Evolutionary conservation across 2,888 invertebrate species (phyloP).

Genomic region (Conops quadrifasciatus): DNA sequence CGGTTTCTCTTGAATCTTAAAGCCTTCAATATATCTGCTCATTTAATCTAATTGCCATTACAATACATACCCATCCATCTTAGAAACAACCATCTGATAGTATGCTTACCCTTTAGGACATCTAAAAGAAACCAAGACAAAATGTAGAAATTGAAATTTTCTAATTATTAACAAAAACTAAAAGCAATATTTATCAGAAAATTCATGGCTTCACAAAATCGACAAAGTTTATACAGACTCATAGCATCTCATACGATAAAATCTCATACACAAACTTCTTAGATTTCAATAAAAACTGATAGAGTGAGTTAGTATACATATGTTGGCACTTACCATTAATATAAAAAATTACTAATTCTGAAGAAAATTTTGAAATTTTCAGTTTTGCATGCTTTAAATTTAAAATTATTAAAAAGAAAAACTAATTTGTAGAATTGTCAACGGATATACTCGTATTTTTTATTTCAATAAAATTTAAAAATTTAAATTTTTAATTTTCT

Average conservation of each 20-base stretch:
- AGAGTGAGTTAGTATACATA: background rate
- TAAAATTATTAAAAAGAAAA: background rate
- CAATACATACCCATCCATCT: too few species aligned
- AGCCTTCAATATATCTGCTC: too few species aligned
- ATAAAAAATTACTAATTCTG: background rate
- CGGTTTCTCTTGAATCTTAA: too few species aligned
- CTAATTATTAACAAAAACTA: background rate
- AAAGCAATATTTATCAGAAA: conserved; percentile 22
- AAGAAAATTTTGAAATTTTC: background rate
- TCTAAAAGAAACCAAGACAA: too few species aligned
- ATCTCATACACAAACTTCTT: background rate
- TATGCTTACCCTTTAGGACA: too few species aligned
- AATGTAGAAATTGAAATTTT: too few species aligned
- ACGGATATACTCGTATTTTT: background rate
- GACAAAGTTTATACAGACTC: background rate
- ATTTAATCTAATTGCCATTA: too few species aligned
- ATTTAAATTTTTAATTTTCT: background rate
- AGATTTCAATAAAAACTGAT: background rate
- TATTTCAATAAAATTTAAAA: background rate
- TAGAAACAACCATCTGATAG: too few species aligned
- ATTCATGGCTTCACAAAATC: background rate
- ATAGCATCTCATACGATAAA: background rate
- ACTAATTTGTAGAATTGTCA: background rate
- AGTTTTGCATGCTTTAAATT: too few species aligned
- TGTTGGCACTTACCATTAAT: background rate